Base-by-base conservation (phyloP, 2,113 vertebrate genomes). In the Alethe castanea region DNA sequence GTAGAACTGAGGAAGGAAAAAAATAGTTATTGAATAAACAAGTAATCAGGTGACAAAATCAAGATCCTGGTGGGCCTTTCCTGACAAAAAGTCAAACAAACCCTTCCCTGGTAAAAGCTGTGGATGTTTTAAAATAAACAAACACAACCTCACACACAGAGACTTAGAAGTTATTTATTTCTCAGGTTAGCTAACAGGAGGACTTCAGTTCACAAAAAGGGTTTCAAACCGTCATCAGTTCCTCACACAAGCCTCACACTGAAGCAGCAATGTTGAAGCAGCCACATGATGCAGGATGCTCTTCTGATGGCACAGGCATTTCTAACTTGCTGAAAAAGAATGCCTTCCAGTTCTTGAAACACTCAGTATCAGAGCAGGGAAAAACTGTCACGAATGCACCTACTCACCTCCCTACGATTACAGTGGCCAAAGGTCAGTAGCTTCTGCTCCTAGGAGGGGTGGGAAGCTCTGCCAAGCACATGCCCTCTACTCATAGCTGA, bases 1-100 rank as follows among this genome's bases (percentile, higher is more conserved):
- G 20, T 48, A 57, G 60, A 83, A 86, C 36, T 50, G 45, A 35
- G 5, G 2, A 38, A 42, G 1, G 6, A 9, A 56, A 76, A 90
- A 95, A 92, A 64, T 76, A 94, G 24, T 40, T 90, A 59, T n/a
- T 86, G 52, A 88, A 91, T 52, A 78, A 93, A 76, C 31, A 67
- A 92, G 25, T 12, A 61, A 91, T 48, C 47, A 88, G 64, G 44
- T 84, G 52, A 88, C n/a, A 85, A 59, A 81, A 73, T 3, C 25
- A 72, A 48, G 29, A 83, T 74, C 67, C 44, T 71, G 54, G 56
- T 67, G 67, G 52, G 47, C 20, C 50, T 62, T 77, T 67, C 56
- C 70, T 67, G 47, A 61, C 59, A 88, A 72, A 81, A 65, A 52
- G 72, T 11, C 29, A 42, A 80, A 80, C 33, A 60, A 90, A 82